Conservation (phyloP, 2,888 invertebrate genomes). For the Hemistola chrysoprasaria region DNA sequence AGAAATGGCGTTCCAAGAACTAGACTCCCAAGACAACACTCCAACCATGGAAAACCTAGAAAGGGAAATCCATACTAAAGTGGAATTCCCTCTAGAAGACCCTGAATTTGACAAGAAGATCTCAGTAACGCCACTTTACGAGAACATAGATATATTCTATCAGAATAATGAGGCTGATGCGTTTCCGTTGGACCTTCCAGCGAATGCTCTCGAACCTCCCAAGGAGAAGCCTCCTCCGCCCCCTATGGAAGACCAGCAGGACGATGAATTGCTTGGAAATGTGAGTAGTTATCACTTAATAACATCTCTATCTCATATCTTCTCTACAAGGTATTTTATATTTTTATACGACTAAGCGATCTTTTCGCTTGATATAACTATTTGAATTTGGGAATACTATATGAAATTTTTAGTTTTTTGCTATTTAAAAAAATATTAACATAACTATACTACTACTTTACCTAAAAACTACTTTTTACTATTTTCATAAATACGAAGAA, state of each 20-base stretch:
- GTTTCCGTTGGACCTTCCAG: conserved; percentile 82
- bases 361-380: no score
- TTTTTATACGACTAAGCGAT: not conserved
- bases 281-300: conserved; percentile 48
- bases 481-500: no score
- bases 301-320: not conserved
- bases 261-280: conserved; percentile 71
- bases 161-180: conserved; percentile 54
- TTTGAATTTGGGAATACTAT: no score
- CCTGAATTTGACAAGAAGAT: conserved; percentile 60
- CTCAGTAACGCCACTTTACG: conserved; percentile 81
- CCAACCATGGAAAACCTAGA: conserved; percentile 58
- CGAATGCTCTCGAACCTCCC: conserved; percentile 87
- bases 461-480: no score
- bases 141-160: conserved; percentile 83
- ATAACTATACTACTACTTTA: no score
- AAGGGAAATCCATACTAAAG: conserved; percentile 32
- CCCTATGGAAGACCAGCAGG: conserved; percentile 79
- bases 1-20: conserved; percentile 84
- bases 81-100: conserved; percentile 23
- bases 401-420: no score
- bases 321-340: not conserved
- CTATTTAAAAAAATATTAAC: no score
- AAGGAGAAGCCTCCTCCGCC: conserved; percentile 94
- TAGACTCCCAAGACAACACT: conserved; percentile 76